Percentiles rank a stretch among this genome's conserved stretches.
Evolutionary conservation across 1,140 invertebrate genomes (phyloP).

Genomic region (Megalonaias nervosa): DNA sequence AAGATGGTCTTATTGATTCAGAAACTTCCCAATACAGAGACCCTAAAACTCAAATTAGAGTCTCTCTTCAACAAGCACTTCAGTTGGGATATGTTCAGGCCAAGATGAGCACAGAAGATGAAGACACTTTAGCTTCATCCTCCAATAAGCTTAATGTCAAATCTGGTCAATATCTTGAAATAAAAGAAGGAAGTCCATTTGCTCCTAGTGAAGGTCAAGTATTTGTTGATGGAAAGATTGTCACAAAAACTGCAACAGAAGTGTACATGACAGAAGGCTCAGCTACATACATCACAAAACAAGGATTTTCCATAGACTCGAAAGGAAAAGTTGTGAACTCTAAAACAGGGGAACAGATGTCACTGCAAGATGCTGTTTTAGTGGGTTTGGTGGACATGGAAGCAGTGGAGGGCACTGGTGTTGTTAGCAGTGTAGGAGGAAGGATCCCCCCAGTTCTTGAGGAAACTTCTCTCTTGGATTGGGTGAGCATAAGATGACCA

Average conservation of each 20-base stretch:
- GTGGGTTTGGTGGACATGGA: conserved; percentile 84
- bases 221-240: conserved; percentile 45
- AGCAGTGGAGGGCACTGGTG: conserved; percentile 67
- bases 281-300: conserved; percentile 50
- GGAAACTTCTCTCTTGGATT: conserved; percentile 1
- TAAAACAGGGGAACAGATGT: conserved; percentile 55
- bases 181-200: conserved; percentile 55
- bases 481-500: conserved; percentile 2
- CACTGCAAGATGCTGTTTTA: conserved; percentile 84
- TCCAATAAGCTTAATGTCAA: background rate
- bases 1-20: conserved; percentile 83
- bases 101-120: conserved; percentile 41
- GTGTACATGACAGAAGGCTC: conserved; percentile 47
- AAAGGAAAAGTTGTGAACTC: conserved; percentile 56
- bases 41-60: conserved; percentile 80
- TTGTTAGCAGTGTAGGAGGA: conserved; percentile 45
- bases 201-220: conserved; percentile 44
- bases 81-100: conserved; percentile 81
- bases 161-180: conserved; percentile 39
- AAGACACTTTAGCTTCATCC: background rate
- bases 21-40: conserved; percentile 80
- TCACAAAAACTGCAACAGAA: conserved; percentile 58
- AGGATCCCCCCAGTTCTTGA: conserved; percentile 39
- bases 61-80: conserved; percentile 78
- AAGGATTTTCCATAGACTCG: conserved; percentile 58